phyloP scores from a whole-genome alignment of 2,113 vertebrate species.

The Sardina pilchardus region DNA sequence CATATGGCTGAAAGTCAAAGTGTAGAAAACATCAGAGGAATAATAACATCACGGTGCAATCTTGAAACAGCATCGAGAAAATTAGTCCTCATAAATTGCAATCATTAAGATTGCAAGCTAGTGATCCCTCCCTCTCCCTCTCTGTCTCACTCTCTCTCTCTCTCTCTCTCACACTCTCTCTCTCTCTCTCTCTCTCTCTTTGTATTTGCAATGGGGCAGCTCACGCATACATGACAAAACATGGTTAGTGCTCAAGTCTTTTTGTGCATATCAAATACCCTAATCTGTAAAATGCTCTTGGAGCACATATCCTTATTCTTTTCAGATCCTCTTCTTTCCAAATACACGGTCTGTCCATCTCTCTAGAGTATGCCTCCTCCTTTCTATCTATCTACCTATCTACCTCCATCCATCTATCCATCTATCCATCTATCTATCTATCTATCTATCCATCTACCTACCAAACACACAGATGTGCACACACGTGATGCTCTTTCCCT shows the following conservation, averaged over 20 bases:
- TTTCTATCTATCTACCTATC: background rate
- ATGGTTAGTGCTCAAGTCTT: background rate
- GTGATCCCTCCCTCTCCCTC: background rate
- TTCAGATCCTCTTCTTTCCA: background rate
- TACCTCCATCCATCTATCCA: background rate
- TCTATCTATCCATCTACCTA: background rate
- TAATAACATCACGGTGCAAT: background rate
- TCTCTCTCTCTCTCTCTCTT: background rate
- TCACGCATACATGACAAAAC: background rate
- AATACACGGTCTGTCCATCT: background rate
- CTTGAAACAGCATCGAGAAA: background rate
- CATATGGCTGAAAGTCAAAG: background rate
- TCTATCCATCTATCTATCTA: background rate
- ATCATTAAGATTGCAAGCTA: background rate
- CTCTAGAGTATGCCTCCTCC: background rate
- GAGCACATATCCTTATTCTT: background rate
- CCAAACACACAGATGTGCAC: background rate
- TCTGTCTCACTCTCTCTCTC: background rate
- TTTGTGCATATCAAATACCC: background rate
- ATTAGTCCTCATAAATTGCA: background rate
- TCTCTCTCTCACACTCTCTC: background rate
- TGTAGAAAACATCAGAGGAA: background rate
- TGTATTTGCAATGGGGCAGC: background rate
- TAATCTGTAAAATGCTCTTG: background rate
- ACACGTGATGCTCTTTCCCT: background rate